phyloP scores from a whole-genome alignment of 1,140 invertebrate genomes.

The Antheraea pernyi region DNA sequence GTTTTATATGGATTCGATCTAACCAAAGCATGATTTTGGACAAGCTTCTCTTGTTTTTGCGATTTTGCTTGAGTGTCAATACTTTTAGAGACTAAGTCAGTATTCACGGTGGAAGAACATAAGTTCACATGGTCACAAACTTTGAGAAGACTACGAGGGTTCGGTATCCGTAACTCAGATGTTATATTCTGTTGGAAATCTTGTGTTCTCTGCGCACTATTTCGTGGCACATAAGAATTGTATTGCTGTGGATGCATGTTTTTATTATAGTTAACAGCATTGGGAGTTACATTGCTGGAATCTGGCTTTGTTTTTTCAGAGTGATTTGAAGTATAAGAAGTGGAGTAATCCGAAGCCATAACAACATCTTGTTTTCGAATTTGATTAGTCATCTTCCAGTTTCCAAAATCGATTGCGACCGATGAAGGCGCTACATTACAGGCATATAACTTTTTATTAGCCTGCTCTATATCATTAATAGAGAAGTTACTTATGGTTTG shows the following conservation, averaged over 20 bases:
- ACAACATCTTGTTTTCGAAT: conserved; percentile 55
- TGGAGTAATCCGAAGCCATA: conserved; percentile 59
- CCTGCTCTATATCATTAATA: conserved; percentile 63
- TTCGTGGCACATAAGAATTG: conserved; percentile 49
- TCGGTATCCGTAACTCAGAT: conserved; percentile 61
- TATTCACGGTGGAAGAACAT: conserved; percentile 38
- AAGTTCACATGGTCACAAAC: conserved; percentile 42
- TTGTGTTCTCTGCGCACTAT: conserved; percentile 45
- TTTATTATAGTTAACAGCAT: conserved; percentile 61
- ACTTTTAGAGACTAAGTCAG: conserved; percentile 44
- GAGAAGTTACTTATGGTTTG: conserved; percentile 57
- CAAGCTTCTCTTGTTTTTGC: conserved; percentile 59
- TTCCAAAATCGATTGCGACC: conserved; percentile 60
- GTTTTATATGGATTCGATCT: conserved; percentile 61
- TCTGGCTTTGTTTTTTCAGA: conserved; percentile 51
- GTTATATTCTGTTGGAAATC: conserved; percentile 54
- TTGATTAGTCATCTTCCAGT: conserved; percentile 63
- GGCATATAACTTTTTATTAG: conserved; percentile 66
- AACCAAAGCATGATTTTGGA: conserved; percentile 56
- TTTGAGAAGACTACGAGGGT: conserved; percentile 55
- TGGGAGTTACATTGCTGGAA: conserved; percentile 32
- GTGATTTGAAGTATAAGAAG: conserved; percentile 43
- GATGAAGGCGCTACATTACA: conserved; percentile 37
- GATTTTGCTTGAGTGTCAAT: conserved; percentile 47
- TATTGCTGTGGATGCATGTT: conserved; percentile 55